Base-by-base conservation (phyloP, 2,797 vertebrate genomes). In the Sebastes minor region DNA sequence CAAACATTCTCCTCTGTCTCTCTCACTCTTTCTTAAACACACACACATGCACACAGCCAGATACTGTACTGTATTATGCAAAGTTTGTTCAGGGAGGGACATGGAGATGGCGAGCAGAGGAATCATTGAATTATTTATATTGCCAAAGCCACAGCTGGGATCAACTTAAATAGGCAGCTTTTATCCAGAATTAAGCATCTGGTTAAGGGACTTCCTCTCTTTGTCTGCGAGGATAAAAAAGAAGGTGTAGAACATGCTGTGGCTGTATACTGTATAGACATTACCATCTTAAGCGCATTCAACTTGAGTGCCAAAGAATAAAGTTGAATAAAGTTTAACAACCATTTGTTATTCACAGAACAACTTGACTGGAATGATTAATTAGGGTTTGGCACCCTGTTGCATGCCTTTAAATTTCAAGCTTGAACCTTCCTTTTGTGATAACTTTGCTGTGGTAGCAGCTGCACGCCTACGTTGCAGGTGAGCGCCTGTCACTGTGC, bases 51-150 rank as follows among this genome's bases (percentile, higher is more conserved):
- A 86, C 75, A 77, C 59, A 78, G 60, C 30, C 38, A 80, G 71
- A 85, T 80, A 86, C 71, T 80, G 83, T 88, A 80, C 71, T 80
- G 83, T 87, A 80, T 85, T 87, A 85, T 91, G 82, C 71, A 85
- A 80, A 27, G 87, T 92, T 91, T 92, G 79, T 75, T 86, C 84
- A 89, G 75, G 87, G 85, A 89, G 87, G 74, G 83, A 81, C 74
- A 23, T n/a, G 62, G 72, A 78, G 67, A 80, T 59, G 73, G 42
- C 13, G 66, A 83, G 63, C 66, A 64, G 66, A 78, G 78, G 67
- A 83, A 73, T 84, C 57, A 84, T n/a, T 91, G 71, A 84, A 87
- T 91, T 80, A 88, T 92, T 90, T 74, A 88, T 89, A n/a, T 56
- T 23, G 55, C 62, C 77, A 80, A 78, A 74, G 70, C 70, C 70